These are phyloP conservation scores for Eurosta solidaginis DNA, from an alignment of 1,140 invertebrate species.

Conservation along the genomic window DNA sequence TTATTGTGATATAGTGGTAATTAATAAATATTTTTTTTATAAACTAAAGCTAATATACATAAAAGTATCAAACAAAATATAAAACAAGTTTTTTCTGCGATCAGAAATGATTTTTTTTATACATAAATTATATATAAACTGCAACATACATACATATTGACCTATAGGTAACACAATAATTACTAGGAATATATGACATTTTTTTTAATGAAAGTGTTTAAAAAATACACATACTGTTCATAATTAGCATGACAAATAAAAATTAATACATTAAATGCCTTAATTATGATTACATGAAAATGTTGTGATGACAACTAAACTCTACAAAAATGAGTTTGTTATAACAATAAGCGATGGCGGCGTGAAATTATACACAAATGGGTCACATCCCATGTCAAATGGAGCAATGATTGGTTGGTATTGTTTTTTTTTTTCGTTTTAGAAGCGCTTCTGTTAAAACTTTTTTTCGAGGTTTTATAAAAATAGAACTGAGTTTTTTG, in stretches of 20 bases:
- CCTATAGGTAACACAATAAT: background rate
- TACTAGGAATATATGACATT: background rate
- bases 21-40: slow-evolving; percentile 13
- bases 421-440: no score
- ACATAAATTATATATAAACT: background rate
- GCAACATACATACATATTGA: background rate
- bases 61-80: background rate
- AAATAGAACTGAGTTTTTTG: no score
- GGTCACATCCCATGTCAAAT: no score
- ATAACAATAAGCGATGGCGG: slow-evolving; percentile 6
- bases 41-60: background rate
- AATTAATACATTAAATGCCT: background rate
- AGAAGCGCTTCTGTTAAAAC: no score
- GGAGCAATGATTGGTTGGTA: no score
- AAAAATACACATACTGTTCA: background rate
- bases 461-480: no score
- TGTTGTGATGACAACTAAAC: background rate
- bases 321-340: slow-evolving; percentile 30
- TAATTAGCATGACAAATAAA: background rate
- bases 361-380: background rate
- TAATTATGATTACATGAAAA: slow-evolving; percentile 12
- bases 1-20: background rate
- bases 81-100: background rate
- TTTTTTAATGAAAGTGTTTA: background rate
- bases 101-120: background rate